Evolutionary conservation across 2,888 invertebrate species (phyloP), one percentile per base, ranked within the genome.

Genomic region (Lamellibrachia satsuma): DNA sequence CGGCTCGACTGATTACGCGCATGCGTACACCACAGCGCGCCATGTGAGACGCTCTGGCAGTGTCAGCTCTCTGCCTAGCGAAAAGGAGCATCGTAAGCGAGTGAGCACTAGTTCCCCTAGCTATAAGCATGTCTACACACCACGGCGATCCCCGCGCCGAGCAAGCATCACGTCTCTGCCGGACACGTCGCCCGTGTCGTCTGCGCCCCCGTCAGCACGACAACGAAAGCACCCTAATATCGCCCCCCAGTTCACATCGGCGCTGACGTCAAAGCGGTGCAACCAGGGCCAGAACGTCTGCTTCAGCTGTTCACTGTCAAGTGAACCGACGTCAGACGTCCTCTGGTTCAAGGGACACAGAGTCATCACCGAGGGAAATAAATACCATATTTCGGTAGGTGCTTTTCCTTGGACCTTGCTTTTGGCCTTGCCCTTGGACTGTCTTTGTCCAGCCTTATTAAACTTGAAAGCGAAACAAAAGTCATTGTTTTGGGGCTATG

Each of bases 381-480:
- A 75, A 75, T 75, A 75, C 75, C 75, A 75, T n/a, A 75, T 75
- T 75, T 75, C 75, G 75, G 75, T 75, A 75, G 75, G 75, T 92
- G 3, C 22, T 22, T 75, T 75, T 75, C n/a, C 22, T 57, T 57
- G 11, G 8, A 8, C 57, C 11, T 75, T 75, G 75, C 75, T 11
- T 57, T 75, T 11, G 22, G 6, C 6, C n/a, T 75, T 75, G 4
- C 1, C 15, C 75, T 22, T 11, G 15, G 15, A 75, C n/a, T 75
- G 22, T 11, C 15, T 75, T 75, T 11, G 57, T 57, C 11, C 15
- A 57, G 8, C 39, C 39, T 39, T 39, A 39, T 39, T 39, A 39
- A n/a, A n/a, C n/a, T n/a, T n/a, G n/a, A n/a, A 39, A 39, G 39
- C 39, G 39, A 39, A 39, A 39, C 39, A 39, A 39, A 39, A 39